Percentiles rank a stretch among this genome's conserved stretches.
phyloP scores from a whole-genome alignment of 2,888 invertebrate genomes.

The Stenichneumon culpator region DNA sequence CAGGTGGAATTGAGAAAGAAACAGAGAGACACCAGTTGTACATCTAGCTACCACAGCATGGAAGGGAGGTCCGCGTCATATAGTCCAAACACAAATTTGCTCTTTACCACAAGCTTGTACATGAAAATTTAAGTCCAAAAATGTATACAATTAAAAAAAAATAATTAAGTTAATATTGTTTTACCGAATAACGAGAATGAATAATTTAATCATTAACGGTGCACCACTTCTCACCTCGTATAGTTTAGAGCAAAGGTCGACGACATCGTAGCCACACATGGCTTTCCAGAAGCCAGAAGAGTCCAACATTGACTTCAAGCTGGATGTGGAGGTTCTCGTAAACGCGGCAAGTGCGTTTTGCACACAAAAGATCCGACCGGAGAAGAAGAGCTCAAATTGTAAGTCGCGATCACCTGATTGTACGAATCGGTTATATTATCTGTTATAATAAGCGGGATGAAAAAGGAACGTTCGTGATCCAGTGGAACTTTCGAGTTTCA shows the following conservation, averaged over 20 bases:
- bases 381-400: slow-evolving; percentile 90
- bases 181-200: neutral
- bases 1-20: slow-evolving; percentile 89
- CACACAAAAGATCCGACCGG: slow-evolving; percentile 94
- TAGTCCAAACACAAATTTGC: neutral
- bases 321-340: slow-evolving; percentile 98
- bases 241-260: slow-evolving; percentile 81
- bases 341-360: slow-evolving; percentile 98
- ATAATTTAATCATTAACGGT: slow-evolving; percentile 70
- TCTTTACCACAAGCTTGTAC: neutral
- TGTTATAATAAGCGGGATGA: slow-evolving; percentile 87
- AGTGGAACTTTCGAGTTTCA: slow-evolving; percentile 88
- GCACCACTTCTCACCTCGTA: slow-evolving; percentile 83
- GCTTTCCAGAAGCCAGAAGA: slow-evolving; percentile 89
- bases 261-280: slow-evolving; percentile 82
- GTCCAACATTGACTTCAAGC: slow-evolving; percentile 97
- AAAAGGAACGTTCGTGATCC: slow-evolving; percentile 90
- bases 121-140: no score
- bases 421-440: slow-evolving; percentile 8
- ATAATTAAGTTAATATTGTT: no score
- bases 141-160: neutral
- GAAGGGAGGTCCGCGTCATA: slow-evolving; percentile 80
- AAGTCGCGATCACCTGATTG: slow-evolving; percentile 71
- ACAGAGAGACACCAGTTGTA: slow-evolving; percentile 80
- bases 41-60: slow-evolving; percentile 83